phyloP scores from a whole-genome alignment of 2,113 vertebrate genomes.

The Cynopterus brachyotis region DNA sequence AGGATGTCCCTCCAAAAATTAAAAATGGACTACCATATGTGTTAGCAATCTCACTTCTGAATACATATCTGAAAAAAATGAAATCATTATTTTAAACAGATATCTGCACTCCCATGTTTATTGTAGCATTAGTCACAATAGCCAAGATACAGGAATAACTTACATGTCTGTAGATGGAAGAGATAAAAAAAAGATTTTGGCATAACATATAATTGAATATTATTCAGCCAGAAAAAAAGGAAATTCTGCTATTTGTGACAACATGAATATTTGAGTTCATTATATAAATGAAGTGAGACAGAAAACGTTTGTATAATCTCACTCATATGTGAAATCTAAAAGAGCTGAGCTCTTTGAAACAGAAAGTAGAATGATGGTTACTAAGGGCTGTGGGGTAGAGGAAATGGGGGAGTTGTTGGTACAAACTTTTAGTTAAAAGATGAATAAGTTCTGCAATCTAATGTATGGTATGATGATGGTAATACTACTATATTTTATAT shows the following conservation, averaged over 20 bases:
- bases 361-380: background rate
- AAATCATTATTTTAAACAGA: background rate
- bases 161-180: background rate
- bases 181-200: background rate
- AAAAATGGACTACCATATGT: background rate
- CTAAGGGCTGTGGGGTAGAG: background rate
- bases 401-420: background rate
- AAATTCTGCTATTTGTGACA: background rate
- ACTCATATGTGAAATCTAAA: background rate
- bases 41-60: background rate
- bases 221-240: background rate
- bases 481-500: background rate
- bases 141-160: background rate
- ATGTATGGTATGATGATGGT: background rate
- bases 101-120: background rate
- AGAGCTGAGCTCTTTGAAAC: background rate
- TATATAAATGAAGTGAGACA: background rate
- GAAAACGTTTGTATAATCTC: background rate
- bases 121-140: background rate
- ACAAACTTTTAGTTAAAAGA: background rate
- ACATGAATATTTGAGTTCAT: background rate
- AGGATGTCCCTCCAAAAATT: background rate
- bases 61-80: too few relatives aligned
- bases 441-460: background rate
- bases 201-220: background rate